Percentiles rank a stretch among this genome's conserved stretches.
Evolutionary conservation across 1,140 invertebrate genomes (phyloP).

Genomic region (Brachionus rotundiformis): DNA sequence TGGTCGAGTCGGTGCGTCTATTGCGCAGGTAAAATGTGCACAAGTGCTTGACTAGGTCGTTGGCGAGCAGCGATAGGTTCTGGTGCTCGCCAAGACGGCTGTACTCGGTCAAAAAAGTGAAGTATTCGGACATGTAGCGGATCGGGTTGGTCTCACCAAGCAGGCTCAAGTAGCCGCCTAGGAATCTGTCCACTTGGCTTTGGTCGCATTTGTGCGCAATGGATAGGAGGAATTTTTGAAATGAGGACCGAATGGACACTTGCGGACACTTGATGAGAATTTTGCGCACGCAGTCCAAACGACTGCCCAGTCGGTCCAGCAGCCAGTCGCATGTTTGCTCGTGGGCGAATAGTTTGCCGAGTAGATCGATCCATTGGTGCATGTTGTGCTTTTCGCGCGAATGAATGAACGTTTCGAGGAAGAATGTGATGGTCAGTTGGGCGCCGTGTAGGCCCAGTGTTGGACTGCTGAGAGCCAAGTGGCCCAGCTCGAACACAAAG

Average conservation of each 20-base stretch:
- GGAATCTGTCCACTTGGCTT: not conserved
- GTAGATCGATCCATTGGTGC: slow-evolving; percentile 19
- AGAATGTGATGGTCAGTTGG: slow-evolving; percentile 18
- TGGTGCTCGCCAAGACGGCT: slow-evolving; percentile 92
- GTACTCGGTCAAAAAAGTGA: slow-evolving; percentile 85
- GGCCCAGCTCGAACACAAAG: slow-evolving; percentile 5
- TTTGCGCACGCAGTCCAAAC: not conserved
- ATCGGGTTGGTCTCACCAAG: slow-evolving; percentile 59
- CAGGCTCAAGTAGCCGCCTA: not conserved
- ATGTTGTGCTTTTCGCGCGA: slow-evolving; percentile 19
- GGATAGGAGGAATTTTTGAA: slow-evolving; percentile 29
- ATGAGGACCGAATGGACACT: not conserved
- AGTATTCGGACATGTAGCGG: slow-evolving; percentile 86
- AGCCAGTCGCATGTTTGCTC: not conserved
- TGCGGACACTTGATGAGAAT: slow-evolving; percentile 27
- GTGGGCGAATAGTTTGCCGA: not conserved
- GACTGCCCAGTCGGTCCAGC: not conserved
- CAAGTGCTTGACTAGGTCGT: slow-evolving; percentile 83
- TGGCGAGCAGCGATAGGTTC: slow-evolving; percentile 78
- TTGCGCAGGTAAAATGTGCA: slow-evolving; percentile 79
- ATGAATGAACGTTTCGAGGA: slow-evolving; percentile 35
- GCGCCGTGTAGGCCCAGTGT: not conserved
- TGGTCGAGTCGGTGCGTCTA: not conserved
- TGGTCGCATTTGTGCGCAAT: not conserved
- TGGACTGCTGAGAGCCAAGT: not conserved